Conservation (phyloP, 1,140 invertebrate genomes). For the Macrobrachium nipponense region DNA sequence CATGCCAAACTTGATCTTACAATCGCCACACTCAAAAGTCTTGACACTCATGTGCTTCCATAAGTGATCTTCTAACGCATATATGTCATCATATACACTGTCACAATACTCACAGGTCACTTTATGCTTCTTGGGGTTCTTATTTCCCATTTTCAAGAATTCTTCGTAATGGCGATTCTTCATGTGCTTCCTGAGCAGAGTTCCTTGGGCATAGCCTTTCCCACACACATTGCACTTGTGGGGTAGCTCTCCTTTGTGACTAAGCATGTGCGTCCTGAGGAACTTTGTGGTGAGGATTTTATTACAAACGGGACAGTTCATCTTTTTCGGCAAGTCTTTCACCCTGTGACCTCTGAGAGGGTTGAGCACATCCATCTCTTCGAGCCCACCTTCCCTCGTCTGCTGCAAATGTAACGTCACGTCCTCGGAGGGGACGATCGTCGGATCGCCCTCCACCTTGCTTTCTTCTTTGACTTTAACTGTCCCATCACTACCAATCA, state of each 20-base stretch:
- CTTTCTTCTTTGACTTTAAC: slow-evolving; percentile 54
- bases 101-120: slow-evolving; percentile 59
- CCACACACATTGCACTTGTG: slow-evolving; percentile 57
- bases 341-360: slow-evolving; percentile 55
- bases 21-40: slow-evolving; percentile 52
- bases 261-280: slow-evolving; percentile 59
- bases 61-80: slow-evolving; percentile 59
- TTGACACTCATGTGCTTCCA: slow-evolving; percentile 61
- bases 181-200: slow-evolving; percentile 63
- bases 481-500: slow-evolving; percentile 43
- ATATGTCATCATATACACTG: slow-evolving; percentile 41
- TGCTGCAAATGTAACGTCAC: slow-evolving; percentile 47
- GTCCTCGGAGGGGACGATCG: slow-evolving; percentile 22
- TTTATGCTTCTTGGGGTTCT: slow-evolving; percentile 61
- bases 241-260: slow-evolving; percentile 59
- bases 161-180: slow-evolving; percentile 62
- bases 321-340: slow-evolving; percentile 58
- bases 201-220: slow-evolving; percentile 61
- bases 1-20: slow-evolving; percentile 62
- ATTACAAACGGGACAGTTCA: slow-evolving; percentile 57
- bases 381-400: slow-evolving; percentile 38
- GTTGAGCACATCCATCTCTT: slow-evolving; percentile 49
- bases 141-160: slow-evolving; percentile 53
- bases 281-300: slow-evolving; percentile 62
- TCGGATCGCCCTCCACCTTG: slow-evolving; percentile 1